Percentiles rank a stretch among this genome's conserved stretches.
These are phyloP conservation scores for Melolontha melolontha DNA, from an alignment of 2,888 invertebrate species.

Conservation along the genomic window DNA sequence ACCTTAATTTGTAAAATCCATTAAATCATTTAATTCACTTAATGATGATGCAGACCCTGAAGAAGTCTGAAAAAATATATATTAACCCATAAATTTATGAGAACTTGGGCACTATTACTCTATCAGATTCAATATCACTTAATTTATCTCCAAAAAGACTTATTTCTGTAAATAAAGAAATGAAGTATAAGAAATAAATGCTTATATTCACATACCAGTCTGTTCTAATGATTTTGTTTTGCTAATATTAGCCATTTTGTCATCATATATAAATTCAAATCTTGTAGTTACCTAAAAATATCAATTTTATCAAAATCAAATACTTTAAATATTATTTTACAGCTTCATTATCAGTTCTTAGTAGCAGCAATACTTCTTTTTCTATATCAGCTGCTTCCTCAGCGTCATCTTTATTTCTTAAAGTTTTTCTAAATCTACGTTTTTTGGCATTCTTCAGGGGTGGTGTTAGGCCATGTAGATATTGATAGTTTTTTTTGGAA, in stretches of 20 bases:
- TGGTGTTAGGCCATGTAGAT: constrained; percentile 76
- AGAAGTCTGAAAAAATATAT: constrained; percentile 40
- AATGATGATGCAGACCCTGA: constrained; percentile 36
- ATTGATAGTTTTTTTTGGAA: constrained; percentile 51
- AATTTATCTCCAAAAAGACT: constrained; percentile 47
- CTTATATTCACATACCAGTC: constrained; percentile 5
- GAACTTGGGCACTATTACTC: constrained; percentile 17
- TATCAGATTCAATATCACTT: constrained; percentile 46
- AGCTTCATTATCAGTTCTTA: constrained; percentile 75
- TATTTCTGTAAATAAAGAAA: constrained; percentile 40
- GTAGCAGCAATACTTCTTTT: constrained; percentile 74
- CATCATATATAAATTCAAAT: constrained; percentile 48
- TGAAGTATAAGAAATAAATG: background rate
- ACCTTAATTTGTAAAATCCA: constrained; percentile 47
- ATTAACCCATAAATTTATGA: background rate
- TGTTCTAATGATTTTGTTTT: constrained; percentile 10
- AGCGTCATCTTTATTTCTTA: constrained; percentile 72
- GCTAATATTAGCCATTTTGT: constrained; percentile 9
- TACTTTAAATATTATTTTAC: constrained; percentile 55
- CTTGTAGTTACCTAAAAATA: constrained; percentile 48
- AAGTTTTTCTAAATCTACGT: constrained; percentile 74
- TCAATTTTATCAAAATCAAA: constrained; percentile 19
- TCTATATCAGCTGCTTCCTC: constrained; percentile 76
- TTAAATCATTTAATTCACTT: constrained; percentile 46
- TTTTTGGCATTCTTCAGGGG: constrained; percentile 79